Percentiles rank a stretch among this genome's conserved stretches.
Evolutionary conservation across 2,888 invertebrate species (phyloP).

Genomic region (Conchocele bisecta): DNA sequence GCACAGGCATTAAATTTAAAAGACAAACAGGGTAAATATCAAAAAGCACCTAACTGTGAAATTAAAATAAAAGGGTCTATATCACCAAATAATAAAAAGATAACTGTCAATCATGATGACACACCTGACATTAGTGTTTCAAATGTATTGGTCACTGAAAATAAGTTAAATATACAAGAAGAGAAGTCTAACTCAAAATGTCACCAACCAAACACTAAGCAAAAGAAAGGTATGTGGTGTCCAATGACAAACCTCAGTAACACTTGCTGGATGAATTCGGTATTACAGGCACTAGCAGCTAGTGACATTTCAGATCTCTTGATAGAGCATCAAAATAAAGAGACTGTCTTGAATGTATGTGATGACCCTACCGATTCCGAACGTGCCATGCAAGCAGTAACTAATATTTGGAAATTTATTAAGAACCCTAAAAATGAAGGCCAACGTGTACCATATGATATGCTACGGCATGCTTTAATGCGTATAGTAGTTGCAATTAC

Average conservation of each 20-base stretch:
- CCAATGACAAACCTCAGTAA: not conserved
- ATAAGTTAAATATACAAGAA: not conserved
- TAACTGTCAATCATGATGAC: too few species aligned
- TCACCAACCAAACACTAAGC: too few species aligned
- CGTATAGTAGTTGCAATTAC: conserved; percentile 2
- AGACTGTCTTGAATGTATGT: too few species aligned
- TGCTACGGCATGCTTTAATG: not conserved
- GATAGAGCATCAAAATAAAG: too few species aligned
- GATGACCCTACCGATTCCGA: not conserved
- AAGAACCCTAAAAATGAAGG: not conserved
- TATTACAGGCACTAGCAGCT: not conserved
- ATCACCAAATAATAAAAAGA: not conserved
- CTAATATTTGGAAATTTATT: conserved; percentile 1
- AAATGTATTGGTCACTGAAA: not conserved
- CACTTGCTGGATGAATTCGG: conserved; percentile 7
- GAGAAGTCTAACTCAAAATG: not conserved
- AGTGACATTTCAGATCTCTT: not conserved
- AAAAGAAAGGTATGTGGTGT: too few species aligned
- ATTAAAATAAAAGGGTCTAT: not conserved
- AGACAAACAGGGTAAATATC: conserved; percentile 11
- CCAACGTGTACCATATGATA: not conserved
- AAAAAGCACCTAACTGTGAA: conserved; percentile 2
- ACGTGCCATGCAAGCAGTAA: not conserved
- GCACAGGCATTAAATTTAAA: not conserved
- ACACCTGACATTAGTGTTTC: too few species aligned